A percentile compares a stretch with the other conserved stretches of the same genome.
These are phyloP conservation scores for Cryptotermes secundus DNA, from an alignment of 1,140 invertebrate genomes.

Conservation along the genomic window DNA sequence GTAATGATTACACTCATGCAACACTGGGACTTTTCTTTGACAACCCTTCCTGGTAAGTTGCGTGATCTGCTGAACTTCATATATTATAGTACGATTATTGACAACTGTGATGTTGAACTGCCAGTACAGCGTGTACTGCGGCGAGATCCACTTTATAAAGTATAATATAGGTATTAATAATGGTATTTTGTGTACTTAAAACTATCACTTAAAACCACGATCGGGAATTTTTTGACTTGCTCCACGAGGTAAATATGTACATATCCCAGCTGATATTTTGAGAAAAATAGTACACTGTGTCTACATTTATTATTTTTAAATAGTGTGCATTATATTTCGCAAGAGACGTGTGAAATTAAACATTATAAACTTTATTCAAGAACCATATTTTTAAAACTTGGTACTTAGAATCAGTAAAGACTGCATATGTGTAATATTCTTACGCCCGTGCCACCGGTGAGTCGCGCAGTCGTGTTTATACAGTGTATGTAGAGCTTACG, in stretches of 20 bases:
- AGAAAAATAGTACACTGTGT: constrained; percentile 30
- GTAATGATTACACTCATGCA: background rate
- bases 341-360: too few species aligned
- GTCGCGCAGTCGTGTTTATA: constrained; percentile 37
- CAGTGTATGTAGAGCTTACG: constrained; percentile 37
- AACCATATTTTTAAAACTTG: too few species aligned
- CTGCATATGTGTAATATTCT: constrained; percentile 26
- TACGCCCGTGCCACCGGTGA: constrained; percentile 37
- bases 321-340: background rate
- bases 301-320: background rate
- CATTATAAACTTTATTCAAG: too few species aligned
- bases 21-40: background rate
- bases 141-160: background rate
- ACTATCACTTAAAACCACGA: background rate
- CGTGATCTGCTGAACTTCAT: background rate
- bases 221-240: background rate
- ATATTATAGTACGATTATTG: background rate
- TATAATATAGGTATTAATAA: background rate
- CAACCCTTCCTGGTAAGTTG: background rate
- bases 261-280: constrained; percentile 29
- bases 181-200: background rate
- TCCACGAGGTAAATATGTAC: constrained; percentile 7
- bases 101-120: background rate
- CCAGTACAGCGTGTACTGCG: background rate
- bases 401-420: background rate